These are phyloP conservation scores for Tribolium freemani DNA, from an alignment of 2,888 invertebrate genomes.

Conservation along the genomic window DNA sequence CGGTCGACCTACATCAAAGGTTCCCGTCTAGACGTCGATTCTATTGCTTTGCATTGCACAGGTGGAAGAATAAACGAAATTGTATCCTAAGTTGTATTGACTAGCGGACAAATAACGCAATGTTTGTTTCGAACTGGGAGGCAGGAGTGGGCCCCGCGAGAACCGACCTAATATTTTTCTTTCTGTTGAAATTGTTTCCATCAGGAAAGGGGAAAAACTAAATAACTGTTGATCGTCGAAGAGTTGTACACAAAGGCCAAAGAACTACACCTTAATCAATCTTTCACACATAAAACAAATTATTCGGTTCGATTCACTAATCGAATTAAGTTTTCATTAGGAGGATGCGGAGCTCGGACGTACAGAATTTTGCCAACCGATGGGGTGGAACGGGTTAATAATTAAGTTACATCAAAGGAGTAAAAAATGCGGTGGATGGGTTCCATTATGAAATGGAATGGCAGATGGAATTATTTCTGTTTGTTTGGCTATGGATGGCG, in stretches of 20 bases:
- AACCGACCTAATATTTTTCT: slow-evolving; percentile 39
- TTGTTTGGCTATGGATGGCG: not conserved
- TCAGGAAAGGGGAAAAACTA: slow-evolving; percentile 20
- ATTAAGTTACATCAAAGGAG: not conserved
- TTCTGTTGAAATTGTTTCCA: slow-evolving; percentile 41
- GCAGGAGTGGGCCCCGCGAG: slow-evolving; percentile 36
- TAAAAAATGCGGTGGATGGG: not conserved
- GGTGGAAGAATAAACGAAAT: slow-evolving; percentile 44
- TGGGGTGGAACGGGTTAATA: not conserved
- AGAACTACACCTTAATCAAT: slow-evolving; percentile 18
- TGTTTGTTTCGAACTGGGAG: slow-evolving; percentile 39
- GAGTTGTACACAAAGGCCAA: too few species aligned
- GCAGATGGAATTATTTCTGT: not conserved
- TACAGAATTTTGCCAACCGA: not conserved
- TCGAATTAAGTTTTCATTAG: slow-evolving; percentile 30
- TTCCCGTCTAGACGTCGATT: slow-evolving; percentile 37
- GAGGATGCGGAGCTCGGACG: slow-evolving; percentile 7
- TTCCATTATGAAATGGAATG: not conserved
- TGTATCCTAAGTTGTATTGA: slow-evolving; percentile 43
- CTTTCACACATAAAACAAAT: slow-evolving; percentile 23
- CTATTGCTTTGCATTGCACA: slow-evolving; percentile 39
- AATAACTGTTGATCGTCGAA: slow-evolving; percentile 6
- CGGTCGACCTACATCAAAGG: slow-evolving; percentile 37
- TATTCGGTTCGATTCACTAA: slow-evolving; percentile 26
- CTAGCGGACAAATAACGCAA: slow-evolving; percentile 42